Evolutionary conservation across 2,888 invertebrate species (phyloP).

Genomic region (Calameuta idolon): DNA sequence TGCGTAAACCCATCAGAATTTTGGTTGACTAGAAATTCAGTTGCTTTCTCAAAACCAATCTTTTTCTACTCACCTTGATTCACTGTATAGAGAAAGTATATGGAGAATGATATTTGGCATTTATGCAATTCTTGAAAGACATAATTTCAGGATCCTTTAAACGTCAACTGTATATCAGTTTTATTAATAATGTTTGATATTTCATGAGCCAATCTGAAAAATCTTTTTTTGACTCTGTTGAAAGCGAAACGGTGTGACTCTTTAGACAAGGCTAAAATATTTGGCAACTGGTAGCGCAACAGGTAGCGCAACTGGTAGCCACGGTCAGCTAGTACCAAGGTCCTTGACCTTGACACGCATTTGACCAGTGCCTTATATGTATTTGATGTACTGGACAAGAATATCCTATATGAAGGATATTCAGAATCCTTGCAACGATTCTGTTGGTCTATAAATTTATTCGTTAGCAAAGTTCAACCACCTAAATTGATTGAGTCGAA

Average conservation of each 20-base stretch:
- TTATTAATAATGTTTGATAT: background rate
- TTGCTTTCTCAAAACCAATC: too few species aligned
- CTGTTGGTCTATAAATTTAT: background rate
- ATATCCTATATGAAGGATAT: background rate
- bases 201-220: background rate
- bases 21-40: constrained; percentile 2
- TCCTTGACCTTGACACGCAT: background rate
- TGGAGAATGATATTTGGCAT: background rate
- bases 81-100: too few species aligned
- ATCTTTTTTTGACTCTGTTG: background rate
- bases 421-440: background rate
- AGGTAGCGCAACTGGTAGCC: background rate
- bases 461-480: background rate
- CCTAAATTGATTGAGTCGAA: background rate
- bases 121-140: background rate
- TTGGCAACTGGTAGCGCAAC: background rate
- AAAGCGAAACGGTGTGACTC: background rate
- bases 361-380: background rate
- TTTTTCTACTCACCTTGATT: too few species aligned
- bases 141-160: background rate
- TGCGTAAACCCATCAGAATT: too few species aligned
- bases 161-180: background rate
- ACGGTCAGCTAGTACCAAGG: constrained; percentile 1
- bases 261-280: background rate
- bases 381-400: background rate